phyloP scores from a whole-genome alignment of 2,888 invertebrate genomes.

The Cosmorhoe ocellata region DNA sequence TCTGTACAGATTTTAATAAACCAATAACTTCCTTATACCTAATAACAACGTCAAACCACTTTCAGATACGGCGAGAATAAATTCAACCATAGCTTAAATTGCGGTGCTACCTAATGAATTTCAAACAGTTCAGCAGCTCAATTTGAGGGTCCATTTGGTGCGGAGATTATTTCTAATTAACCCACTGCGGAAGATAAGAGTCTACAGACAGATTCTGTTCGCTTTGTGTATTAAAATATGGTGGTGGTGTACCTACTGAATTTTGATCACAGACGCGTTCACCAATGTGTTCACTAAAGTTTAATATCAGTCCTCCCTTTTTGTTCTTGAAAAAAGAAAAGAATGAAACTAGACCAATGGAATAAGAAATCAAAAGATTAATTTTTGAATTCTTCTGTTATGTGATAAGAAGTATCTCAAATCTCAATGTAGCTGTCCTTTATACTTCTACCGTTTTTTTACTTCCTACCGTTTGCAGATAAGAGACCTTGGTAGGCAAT shows the following conservation, averaged over 20 bases:
- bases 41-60: conserved; percentile 27
- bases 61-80: conserved; percentile 33
- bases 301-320: too few relatives aligned
- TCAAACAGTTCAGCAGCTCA: conserved; percentile 40
- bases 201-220: conserved; percentile 31
- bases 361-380: too few relatives aligned
- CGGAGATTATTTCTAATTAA: conserved; percentile 40
- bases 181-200: conserved; percentile 36
- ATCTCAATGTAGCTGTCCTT: too few relatives aligned
- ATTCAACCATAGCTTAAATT: conserved; percentile 37
- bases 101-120: conserved; percentile 38
- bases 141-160: conserved; percentile 40
- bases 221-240: conserved; percentile 11
- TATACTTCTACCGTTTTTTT: too few relatives aligned
- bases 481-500: too few relatives aligned
- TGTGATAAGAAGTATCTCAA: too few relatives aligned
- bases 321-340: too few relatives aligned
- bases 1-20: not conserved
- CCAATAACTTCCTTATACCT: conserved; percentile 6
- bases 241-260: conserved; percentile 11
- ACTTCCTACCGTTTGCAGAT: too few relatives aligned
- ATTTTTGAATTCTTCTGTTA: too few relatives aligned
- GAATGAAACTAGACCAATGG: too few relatives aligned
- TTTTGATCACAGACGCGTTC: conserved; percentile 8
- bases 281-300: not conserved